A percentile compares a stretch with the other conserved stretches of the same genome.
phyloP scores from a whole-genome alignment of 2,888 invertebrate species.

The Amaurobius ferox region DNA sequence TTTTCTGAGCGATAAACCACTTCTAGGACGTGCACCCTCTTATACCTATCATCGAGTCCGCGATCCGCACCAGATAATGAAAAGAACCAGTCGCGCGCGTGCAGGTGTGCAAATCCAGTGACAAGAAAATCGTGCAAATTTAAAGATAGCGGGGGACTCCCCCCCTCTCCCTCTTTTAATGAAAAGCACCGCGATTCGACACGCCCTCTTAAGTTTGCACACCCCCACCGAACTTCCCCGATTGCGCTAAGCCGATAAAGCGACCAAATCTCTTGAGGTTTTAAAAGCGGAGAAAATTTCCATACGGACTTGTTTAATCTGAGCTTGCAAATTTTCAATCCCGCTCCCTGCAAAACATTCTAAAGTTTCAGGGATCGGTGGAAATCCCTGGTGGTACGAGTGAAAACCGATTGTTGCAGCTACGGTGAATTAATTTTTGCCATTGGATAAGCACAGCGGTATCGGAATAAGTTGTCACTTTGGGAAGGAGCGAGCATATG shows the following conservation, averaged over 20 bases:
- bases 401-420: slow-evolving; percentile 57
- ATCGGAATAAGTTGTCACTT: not conserved
- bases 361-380: slow-evolving; percentile 9
- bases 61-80: slow-evolving; percentile 41
- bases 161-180: slow-evolving; percentile 18
- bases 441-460: not conserved
- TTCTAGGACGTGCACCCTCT: not conserved
- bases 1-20: slow-evolving; percentile 4
- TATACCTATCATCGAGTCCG: not conserved
- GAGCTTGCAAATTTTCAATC: slow-evolving; percentile 29
- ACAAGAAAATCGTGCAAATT: slow-evolving; percentile 67
- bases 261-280: slow-evolving; percentile 44
- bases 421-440: slow-evolving; percentile 25
- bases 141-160: slow-evolving; percentile 52
- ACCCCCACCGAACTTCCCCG: not conserved
- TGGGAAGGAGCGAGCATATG: too few species aligned
- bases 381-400: slow-evolving; percentile 27
- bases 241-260: slow-evolving; percentile 56
- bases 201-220: slow-evolving; percentile 62
- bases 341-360: slow-evolving; percentile 13
- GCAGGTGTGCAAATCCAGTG: slow-evolving; percentile 59
- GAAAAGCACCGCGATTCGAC: slow-evolving; percentile 56
- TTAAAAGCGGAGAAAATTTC: slow-evolving; percentile 45
- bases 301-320: slow-evolving; percentile 52
- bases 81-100: slow-evolving; percentile 44